phyloP scores from a whole-genome alignment of 1,140 invertebrate species.

The Leptopilina clavipes region DNA sequence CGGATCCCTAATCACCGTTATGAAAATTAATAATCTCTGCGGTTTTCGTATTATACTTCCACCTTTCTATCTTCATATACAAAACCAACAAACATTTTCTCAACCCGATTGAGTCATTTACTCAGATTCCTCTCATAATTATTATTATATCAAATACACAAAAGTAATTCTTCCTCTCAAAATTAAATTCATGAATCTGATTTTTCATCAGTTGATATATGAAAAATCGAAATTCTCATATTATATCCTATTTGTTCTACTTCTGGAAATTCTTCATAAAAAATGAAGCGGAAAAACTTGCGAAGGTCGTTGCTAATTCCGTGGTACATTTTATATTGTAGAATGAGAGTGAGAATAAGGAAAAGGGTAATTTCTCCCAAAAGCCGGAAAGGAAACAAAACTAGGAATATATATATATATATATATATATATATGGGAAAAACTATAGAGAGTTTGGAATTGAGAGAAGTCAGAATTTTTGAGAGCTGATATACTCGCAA shows the following conservation, averaged over 20 bases:
- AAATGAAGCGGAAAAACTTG: slow-evolving; percentile 47
- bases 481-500: slow-evolving; percentile 67
- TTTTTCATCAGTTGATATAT: too few species aligned
- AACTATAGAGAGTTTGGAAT: slow-evolving; percentile 53
- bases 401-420: neutral
- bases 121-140: too few species aligned
- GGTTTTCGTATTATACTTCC: slow-evolving; percentile 66
- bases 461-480: slow-evolving; percentile 57
- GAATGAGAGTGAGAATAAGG: slow-evolving; percentile 52
- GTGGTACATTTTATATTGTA: slow-evolving; percentile 57
- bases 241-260: neutral
- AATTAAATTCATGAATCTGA: too few species aligned
- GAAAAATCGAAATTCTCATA: too few species aligned
- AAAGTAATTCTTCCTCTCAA: too few species aligned
- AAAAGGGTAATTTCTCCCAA: slow-evolving; percentile 52
- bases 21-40: slow-evolving; percentile 71
- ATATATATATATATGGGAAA: slow-evolving; percentile 60
- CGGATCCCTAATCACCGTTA: slow-evolving; percentile 69
- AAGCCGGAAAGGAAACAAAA: slow-evolving; percentile 57
- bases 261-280: neutral
- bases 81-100: slow-evolving; percentile 56
- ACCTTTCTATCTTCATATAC: slow-evolving; percentile 56
- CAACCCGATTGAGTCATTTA: slow-evolving; percentile 61
- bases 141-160: neutral
- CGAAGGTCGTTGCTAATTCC: slow-evolving; percentile 54